These are phyloP conservation scores for Thamnaconus septentrionalis DNA, from an alignment of 2,113 vertebrate species.

Conservation along the genomic window DNA sequence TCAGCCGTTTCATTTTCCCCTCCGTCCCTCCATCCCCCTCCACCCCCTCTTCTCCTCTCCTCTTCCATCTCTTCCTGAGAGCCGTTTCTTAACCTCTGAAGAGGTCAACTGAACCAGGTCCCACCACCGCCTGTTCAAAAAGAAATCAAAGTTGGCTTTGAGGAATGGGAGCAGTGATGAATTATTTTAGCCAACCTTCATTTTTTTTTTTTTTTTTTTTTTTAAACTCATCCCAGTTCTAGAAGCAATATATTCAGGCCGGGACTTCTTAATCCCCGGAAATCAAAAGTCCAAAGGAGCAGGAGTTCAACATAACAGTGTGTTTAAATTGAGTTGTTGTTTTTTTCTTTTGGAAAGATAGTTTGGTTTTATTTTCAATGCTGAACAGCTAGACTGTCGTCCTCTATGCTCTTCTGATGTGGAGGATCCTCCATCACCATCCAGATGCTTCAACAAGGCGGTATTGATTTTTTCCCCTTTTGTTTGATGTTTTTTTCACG, in stretches of 20 bases:
- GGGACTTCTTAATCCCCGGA: neutral
- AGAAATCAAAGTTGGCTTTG: conserved; percentile 24
- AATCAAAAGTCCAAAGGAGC: conserved; percentile 13
- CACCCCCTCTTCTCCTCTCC: too few relatives aligned
- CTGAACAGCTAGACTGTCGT: conserved; percentile 53
- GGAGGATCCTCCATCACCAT: conserved; percentile 10
- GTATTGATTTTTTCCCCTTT: conserved; percentile 52
- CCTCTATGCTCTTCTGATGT: conserved; percentile 24
- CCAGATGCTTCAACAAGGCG: conserved; percentile 52
- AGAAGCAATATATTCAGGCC: neutral
- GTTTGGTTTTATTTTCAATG: conserved; percentile 15
- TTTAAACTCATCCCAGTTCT: neutral
- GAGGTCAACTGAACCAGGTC: too few relatives aligned
- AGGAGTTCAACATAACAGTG: conserved; percentile 17
- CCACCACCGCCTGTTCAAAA: too few relatives aligned
- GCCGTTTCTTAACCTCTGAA: too few relatives aligned
- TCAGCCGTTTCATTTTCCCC: too few relatives aligned
- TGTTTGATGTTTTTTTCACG: conserved; percentile 13
- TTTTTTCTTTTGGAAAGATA: conserved; percentile 6
- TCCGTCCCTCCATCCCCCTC: too few relatives aligned
- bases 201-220: neutral
- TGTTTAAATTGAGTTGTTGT: neutral
- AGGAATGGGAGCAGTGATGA: neutral
- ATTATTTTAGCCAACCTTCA: neutral
- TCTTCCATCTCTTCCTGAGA: too few relatives aligned